phyloP scores from a whole-genome alignment of 2,888 invertebrate genomes.

The Eupithecia vulgata region DNA sequence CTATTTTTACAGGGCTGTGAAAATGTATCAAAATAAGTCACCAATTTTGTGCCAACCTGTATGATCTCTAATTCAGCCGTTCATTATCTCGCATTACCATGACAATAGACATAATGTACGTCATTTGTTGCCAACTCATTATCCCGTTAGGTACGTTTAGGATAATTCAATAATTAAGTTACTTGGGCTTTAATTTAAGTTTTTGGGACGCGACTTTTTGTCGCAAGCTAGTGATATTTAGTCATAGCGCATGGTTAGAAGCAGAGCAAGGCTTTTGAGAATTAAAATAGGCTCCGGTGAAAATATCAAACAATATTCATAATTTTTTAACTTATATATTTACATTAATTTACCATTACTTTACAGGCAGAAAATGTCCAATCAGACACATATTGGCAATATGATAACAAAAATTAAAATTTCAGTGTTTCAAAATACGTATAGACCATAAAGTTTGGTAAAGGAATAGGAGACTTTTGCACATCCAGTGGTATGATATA shows the following conservation, averaged over 20 bases:
- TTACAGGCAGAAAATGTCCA: too few relatives aligned
- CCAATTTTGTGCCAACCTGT: neutral
- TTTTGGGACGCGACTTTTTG: constrained; percentile 17
- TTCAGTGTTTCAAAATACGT: too few relatives aligned
- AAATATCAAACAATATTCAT: too few relatives aligned
- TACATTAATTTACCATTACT: too few relatives aligned
- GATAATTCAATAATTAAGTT: constrained; percentile 32
- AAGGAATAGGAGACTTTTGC: neutral
- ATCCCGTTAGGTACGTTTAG: constrained; percentile 24
- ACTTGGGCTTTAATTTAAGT: constrained; percentile 11
- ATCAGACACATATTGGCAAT: too few relatives aligned
- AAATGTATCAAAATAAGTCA: neutral
- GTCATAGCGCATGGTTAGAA: neutral
- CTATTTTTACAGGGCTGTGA: too few relatives aligned
- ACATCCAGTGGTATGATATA: neutral
- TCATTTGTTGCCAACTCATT: constrained; percentile 36
- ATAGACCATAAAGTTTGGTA: neutral
- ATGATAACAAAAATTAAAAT: too few relatives aligned
- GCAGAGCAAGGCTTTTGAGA: too few relatives aligned
- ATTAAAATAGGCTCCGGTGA: too few relatives aligned
- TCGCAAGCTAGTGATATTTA: neutral
- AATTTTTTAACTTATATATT: too few relatives aligned
- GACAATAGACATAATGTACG: constrained; percentile 29
- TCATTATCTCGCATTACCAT: constrained; percentile 34
- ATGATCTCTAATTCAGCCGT: constrained; percentile 17